phyloP scores from a whole-genome alignment of 1,140 invertebrate species.

The Berghia stephanieae region DNA sequence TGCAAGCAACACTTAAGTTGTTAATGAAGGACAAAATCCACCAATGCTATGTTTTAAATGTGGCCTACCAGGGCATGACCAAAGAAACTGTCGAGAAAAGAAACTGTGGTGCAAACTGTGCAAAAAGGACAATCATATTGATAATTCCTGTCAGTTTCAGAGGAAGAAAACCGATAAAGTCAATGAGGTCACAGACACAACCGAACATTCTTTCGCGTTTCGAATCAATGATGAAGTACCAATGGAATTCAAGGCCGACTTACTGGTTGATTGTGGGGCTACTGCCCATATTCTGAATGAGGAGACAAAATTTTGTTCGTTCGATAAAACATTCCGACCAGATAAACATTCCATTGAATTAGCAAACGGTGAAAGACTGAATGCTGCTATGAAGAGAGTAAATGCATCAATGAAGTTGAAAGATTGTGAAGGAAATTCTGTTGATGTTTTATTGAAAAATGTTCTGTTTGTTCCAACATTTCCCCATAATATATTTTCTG shows the following conservation, averaged over 20 bases:
- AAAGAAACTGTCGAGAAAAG: slow-evolving; percentile 5
- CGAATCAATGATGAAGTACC: no score
- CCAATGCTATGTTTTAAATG: slow-evolving; percentile 1
- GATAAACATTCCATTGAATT: slow-evolving; percentile 16
- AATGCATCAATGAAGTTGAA: not conserved
- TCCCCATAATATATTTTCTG: slow-evolving; percentile 8
- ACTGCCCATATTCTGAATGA: not conserved
- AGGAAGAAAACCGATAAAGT: no score
- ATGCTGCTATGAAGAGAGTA: not conserved
- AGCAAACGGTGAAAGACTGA: not conserved
- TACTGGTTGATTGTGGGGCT: not conserved
- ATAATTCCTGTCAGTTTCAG: not conserved
- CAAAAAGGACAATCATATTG: slow-evolving; percentile 5
- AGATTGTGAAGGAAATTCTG: not conserved
- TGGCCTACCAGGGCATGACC: not conserved
- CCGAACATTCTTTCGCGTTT: no score
- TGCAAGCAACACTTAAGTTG: not conserved
- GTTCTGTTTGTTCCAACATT: not conserved
- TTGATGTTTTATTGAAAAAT: not conserved
- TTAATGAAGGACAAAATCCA: no score
- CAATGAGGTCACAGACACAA: no score
- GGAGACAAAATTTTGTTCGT: not conserved
- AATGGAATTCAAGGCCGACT: no score
- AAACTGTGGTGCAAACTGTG: slow-evolving; percentile 20
- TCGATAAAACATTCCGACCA: not conserved